Percentiles rank a stretch among this genome's conserved stretches.
These are phyloP conservation scores for Gryon sp. DNA, from an alignment of 1,140 invertebrate genomes.

Conservation along the genomic window DNA sequence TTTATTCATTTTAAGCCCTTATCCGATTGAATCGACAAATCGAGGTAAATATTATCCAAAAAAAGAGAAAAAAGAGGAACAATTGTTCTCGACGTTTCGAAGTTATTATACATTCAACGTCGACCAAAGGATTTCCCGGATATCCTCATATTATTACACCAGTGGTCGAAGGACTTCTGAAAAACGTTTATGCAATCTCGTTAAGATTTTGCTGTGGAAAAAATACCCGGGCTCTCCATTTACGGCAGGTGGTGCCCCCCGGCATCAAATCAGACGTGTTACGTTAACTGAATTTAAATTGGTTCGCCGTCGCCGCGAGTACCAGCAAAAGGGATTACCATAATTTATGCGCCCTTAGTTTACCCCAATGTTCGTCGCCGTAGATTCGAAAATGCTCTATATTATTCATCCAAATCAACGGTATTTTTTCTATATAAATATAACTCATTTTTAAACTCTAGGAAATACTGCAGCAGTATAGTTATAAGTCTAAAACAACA, in stretches of 20 bases:
- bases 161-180: conserved; percentile 4
- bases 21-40: conserved; percentile 44
- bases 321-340: conserved; percentile 70
- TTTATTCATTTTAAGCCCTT: conserved; percentile 53
- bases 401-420: conserved; percentile 77
- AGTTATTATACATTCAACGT: background rate
- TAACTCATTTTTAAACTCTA: too few species aligned
- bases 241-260: conserved; percentile 73
- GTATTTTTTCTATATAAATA: too few species aligned
- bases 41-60: conserved; percentile 29
- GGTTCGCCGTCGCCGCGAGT: conserved; percentile 60
- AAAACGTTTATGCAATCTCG: conserved; percentile 46
- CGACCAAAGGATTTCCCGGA: background rate
- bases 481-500: too few species aligned
- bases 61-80: background rate
- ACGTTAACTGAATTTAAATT: conserved; percentile 79
- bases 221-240: conserved; percentile 71
- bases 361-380: conserved; percentile 58
- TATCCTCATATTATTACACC: background rate
- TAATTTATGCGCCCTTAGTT: conserved; percentile 77
- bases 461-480: too few species aligned
- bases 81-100: conserved; percentile 2
- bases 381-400: conserved; percentile 66
- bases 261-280: conserved; percentile 75
- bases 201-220: conserved; percentile 72